Evolutionary conservation across 2,888 invertebrate species (phyloP), one percentile per base, ranked within the genome.

Genomic region (Harmothoe impar): DNA sequence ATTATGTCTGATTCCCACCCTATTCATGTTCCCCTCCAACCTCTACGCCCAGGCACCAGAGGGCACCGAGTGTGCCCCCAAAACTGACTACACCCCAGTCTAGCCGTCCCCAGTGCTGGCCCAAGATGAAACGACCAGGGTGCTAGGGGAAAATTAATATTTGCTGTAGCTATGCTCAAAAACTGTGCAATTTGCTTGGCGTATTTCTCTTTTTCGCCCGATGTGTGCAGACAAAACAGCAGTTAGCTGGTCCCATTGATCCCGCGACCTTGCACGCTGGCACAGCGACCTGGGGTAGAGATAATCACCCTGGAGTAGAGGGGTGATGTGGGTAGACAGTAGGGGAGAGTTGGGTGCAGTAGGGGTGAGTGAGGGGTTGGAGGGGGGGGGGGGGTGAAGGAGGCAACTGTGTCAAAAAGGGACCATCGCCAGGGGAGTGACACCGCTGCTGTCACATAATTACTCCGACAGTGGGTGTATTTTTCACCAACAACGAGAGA

Each of bases 131-230:
- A 72, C 72, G 72, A 62, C 62, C 29, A 29, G 72, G 72, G 29
- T 15, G 68, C 29, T 15, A 29, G 62, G 72, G 72, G 7, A 25
- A 72, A 81, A 81, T 81, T 81, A 81, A 81, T 81, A 81, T 81
- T 81, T 81, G 81, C 33, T 81, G 81, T 81, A 43, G 81, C 81
- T 35, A 1, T 33, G 81, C 81, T 81, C 81, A 81, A 43, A 81
- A 81, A 81, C 35, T 81, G 81, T 33, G 35, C 81, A 81, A 81
- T 81, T 81, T 81, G 33, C 81, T 35, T 15, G n/a, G 62, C 3
- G 62, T 62, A 5, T 5, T n/a, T 62, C 62, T 62, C 20, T 33
- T 23, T 81, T 81, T 81, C 10, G 12, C 35, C 35, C 81, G 15
- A 43, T 81, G 43, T 81, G 20, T 81, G 43, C 81, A 81, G 81